Base-by-base conservation (phyloP, 2,888 invertebrate genomes). In the Strigamia crassipes region DNA sequence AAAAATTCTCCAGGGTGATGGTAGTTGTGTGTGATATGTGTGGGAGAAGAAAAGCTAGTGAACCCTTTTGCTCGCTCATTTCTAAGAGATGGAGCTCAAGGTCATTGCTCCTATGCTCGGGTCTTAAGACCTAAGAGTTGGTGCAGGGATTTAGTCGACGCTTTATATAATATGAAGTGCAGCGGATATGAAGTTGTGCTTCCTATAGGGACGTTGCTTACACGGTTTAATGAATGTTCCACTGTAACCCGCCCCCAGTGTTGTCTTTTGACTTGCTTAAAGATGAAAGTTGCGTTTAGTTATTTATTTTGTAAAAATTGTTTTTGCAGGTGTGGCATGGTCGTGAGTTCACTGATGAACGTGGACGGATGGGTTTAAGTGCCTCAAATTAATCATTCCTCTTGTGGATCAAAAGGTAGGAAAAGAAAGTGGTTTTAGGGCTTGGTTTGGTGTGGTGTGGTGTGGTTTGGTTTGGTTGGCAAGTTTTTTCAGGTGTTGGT, bases 311-410 rank as follows among this genome's bases (percentile, higher is more conserved):
- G 15, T 56, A n/a, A 56, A 27, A 10, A 9, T 13, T 73, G 31
- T 73, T 73, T 73, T 73, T 73, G 13, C 73, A 73, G 73, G 73
- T 27, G 73, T 31, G 73, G 73, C 27, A 73, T 73, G 73, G n/a
- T 73, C 73, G 73, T 73, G 73, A 73, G 73, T 73, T 56, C 73
- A 73, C 27, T 73, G 73, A 73, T 31, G 73, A 73, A 12, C 61
- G 31, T 31, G 31, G 73, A 73, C 73, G 27, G 73, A 73, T 73
- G 73, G 73, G 73, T 73, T 73, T 73, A 73, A 73, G 73, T 73
- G 73, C 73, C 73, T 73, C 27, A 73, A 73, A 73, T 73, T 73
- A 73, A 73, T 73, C 73, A 73, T 73, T 73, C 73, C 73, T 73
- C 13, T 73, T 73, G 31, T 73, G 73, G 73, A 73, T 73, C 73